Percentiles rank a stretch among this genome's conserved stretches.
Evolutionary conservation across 1,140 invertebrate genomes (phyloP).

Genomic region (Drosophila bipectinata): DNA sequence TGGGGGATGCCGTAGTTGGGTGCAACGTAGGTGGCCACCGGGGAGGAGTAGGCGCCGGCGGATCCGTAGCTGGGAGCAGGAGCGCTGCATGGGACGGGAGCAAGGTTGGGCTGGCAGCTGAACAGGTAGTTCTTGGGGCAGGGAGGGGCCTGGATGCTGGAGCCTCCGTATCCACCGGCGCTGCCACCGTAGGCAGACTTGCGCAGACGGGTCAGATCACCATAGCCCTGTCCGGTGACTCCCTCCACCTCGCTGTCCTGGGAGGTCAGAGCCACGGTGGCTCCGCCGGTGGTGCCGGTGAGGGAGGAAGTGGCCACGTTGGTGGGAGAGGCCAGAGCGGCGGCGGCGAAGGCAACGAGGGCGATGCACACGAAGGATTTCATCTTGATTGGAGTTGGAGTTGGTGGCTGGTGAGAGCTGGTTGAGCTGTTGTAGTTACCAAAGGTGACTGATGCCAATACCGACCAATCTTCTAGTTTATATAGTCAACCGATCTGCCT

Average conservation of each 20-base stretch:
- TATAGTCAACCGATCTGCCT: constrained; percentile 61
- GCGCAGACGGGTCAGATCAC: constrained; percentile 72
- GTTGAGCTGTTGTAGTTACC: constrained; percentile 44
- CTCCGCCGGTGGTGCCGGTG: constrained; percentile 8
- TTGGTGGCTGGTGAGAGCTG: constrained; percentile 18
- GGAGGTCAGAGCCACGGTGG: constrained; percentile 9
- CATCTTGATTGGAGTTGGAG: constrained; percentile 55
- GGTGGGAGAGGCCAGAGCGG: constrained; percentile 61
- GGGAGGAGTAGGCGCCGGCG: constrained; percentile 70
- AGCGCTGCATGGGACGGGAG: constrained; percentile 71
- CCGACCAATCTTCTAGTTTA: constrained; percentile 24
- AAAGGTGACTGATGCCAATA: constrained; percentile 72
- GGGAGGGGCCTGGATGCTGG: constrained; percentile 66
- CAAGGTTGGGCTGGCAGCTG: constrained; percentile 78
- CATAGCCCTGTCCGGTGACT: constrained; percentile 39
- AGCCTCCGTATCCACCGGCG: constrained; percentile 66
- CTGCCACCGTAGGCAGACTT: constrained; percentile 70
- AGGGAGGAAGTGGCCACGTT: constrained; percentile 20
- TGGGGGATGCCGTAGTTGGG: constrained; percentile 67
- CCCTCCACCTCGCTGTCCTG: constrained; percentile 58
- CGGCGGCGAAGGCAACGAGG: constrained; percentile 55
- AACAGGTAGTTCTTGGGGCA: constrained; percentile 80
- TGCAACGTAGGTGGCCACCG: constrained; percentile 57
- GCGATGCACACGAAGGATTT: constrained; percentile 77
- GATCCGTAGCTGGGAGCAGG: constrained; percentile 67